These are phyloP conservation scores for Gavialis gangeticus DNA, from an alignment of 2,113 vertebrate genomes.

Conservation along the genomic window DNA sequence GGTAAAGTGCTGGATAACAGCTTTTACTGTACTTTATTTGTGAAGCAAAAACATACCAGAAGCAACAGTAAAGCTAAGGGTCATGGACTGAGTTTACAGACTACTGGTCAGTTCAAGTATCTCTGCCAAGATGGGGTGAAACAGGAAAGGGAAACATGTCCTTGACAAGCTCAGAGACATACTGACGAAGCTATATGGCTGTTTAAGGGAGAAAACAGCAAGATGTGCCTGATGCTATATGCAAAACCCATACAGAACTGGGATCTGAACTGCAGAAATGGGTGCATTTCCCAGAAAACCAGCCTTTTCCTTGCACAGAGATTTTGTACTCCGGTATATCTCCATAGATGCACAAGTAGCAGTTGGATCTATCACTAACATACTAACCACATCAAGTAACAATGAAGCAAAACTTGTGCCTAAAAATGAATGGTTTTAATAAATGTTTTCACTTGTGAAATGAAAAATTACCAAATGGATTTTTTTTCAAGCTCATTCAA, in stretches of 20 bases:
- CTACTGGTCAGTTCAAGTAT: background rate
- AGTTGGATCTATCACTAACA: background rate
- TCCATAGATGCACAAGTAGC: background rate
- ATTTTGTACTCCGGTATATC: background rate
- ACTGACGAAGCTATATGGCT: background rate
- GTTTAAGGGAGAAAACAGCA: background rate
- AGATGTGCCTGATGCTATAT: background rate
- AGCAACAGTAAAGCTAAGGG: background rate
- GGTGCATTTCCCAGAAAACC: background rate
- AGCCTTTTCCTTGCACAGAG: background rate
- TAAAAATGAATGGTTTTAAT: background rate
- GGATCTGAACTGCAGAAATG: background rate
- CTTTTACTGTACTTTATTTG: background rate
- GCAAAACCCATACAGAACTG: background rate
- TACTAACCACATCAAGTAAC: background rate
- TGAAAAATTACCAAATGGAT: too few species aligned
- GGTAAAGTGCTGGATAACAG: too few species aligned
- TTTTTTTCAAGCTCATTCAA: background rate
- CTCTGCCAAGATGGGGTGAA: background rate
- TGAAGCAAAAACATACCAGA: constrained; percentile 1
- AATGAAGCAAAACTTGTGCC: background rate
- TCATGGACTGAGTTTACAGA: background rate
- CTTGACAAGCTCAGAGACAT: background rate
- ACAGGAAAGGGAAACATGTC: background rate
- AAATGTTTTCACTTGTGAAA: background rate